Percentiles rank a stretch among this genome's conserved stretches.
Conservation (phyloP, 2,888 invertebrate genomes). For the Drosophila recens region DNA sequence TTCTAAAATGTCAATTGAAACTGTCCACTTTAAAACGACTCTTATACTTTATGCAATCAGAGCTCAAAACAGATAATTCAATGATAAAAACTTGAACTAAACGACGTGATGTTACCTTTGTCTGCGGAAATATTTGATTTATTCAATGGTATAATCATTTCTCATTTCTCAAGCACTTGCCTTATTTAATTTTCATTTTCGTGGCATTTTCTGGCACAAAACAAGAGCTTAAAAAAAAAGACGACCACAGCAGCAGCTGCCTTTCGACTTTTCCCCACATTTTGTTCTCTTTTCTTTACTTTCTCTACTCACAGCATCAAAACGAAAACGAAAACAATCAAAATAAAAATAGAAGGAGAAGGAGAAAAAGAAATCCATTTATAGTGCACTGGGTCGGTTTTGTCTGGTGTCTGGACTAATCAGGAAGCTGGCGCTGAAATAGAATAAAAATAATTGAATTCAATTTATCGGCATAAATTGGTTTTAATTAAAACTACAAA, state of each 20-base stretch:
- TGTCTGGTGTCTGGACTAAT: not conserved
- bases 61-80: not conserved
- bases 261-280: slow-evolving; percentile 1
- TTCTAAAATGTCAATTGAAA: too few relatives aligned
- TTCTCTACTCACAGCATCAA: slow-evolving; percentile 1
- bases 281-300: slow-evolving; percentile 2
- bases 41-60: not conserved
- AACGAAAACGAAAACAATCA: slow-evolving; percentile 20
- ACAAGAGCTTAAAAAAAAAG: slow-evolving; percentile 39
- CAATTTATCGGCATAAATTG: slow-evolving; percentile 71
- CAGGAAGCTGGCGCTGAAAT: slow-evolving; percentile 2
- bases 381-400: slow-evolving; percentile 34
- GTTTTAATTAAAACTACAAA: slow-evolving; percentile 64
- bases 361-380: slow-evolving; percentile 27
- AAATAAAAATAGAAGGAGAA: too few relatives aligned
- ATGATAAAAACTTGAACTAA: slow-evolving; percentile 27
- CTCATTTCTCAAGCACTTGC: slow-evolving; percentile 32
- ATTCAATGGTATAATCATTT: slow-evolving; percentile 47
- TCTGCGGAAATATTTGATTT: slow-evolving; percentile 42
- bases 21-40: not conserved
- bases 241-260: slow-evolving; percentile 42
- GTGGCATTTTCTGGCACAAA: slow-evolving; percentile 26
- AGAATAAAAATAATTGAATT: slow-evolving; percentile 68
- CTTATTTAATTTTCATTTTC: slow-evolving; percentile 29
- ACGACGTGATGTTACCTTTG: slow-evolving; percentile 22